Base-by-base conservation (phyloP, 1,140 invertebrate genomes). In the Harpegnathos saltator region DNA sequence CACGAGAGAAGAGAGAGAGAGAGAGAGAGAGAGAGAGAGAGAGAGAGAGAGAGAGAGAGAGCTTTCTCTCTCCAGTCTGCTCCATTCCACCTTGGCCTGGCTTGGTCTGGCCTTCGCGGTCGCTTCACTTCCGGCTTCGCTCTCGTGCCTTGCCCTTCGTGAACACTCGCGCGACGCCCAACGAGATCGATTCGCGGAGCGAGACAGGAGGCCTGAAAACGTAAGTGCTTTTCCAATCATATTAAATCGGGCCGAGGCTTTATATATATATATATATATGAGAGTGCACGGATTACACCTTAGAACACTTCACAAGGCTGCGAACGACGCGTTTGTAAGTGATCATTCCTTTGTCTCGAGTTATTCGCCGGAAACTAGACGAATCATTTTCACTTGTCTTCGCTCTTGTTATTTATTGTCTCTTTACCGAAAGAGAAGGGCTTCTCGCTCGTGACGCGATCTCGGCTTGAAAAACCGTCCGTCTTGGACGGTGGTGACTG, bases 181-280 rank as follows among this genome's bases (percentile, higher is more conserved):
- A 24, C 50, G 44, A 29, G 50, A 78, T 69, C 65, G 75, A 80
- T 80, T 80, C 33, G 33, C 11, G 29, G 22, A 26, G 17, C 22
- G 24, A n/a, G 17, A 56, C 22, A 68, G 44, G 14, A 11, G 9
- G 50, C 50, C 38, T 17, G n/a, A 29, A 26, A 14, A 80, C 65
- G 75, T 80, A 54, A 80, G 75, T 80, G 65, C 52, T 44, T 17
- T 3, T 1, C 3, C 2, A 17, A 29, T 38, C 14, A 29, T 12
- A n/a, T 17, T 1, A 5, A 3, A 14, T 33, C 9, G 14, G 26
- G n/a, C n/a, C n/a, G n/a, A n/a, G n/a, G n/a, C n/a, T n/a, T n/a
- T n/a, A n/a, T n/a, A n/a, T n/a, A n/a, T n/a, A n/a, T 17, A 26
- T 74, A n/a, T 14, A 62, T 0, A 24, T 24, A 15, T 48, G n/a